These are phyloP conservation scores for Bombus superbus DNA, from an alignment of 1,140 invertebrate genomes.

Conservation along the genomic window DNA sequence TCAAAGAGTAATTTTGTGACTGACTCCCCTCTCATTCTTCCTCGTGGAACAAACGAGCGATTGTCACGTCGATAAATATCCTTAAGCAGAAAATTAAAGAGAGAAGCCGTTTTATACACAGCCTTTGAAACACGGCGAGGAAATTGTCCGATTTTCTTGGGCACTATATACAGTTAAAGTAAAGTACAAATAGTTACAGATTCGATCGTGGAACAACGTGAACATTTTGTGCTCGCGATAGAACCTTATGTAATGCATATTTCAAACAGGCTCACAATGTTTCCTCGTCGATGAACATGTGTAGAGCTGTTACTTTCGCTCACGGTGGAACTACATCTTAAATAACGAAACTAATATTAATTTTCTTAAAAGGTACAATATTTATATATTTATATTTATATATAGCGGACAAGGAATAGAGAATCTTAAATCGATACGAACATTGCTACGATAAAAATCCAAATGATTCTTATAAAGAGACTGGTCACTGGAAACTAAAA, in stretches of 20 bases:
- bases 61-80: conserved; percentile 28
- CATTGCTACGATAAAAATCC: conserved; percentile 18
- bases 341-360: conserved; percentile 24
- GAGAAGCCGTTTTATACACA: conserved; percentile 30
- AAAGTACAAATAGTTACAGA: conserved; percentile 41
- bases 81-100: conserved; percentile 29
- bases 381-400: conserved; percentile 50
- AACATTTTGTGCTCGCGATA: conserved; percentile 26
- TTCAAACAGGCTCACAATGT: background rate
- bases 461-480: background rate
- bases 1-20: background rate
- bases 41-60: background rate
- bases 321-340: conserved; percentile 11
- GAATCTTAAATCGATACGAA: conserved; percentile 19
- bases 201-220: background rate
- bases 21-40: background rate
- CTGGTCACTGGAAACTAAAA: background rate
- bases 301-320: background rate
- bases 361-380: conserved; percentile 27
- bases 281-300: background rate
- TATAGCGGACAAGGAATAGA: conserved; percentile 21
- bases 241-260: background rate
- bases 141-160: background rate
- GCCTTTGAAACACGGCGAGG: conserved; percentile 28
- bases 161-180: conserved; percentile 51